Evolutionary conservation across 2,113 vertebrate species (phyloP).

Genomic region (Gorsachius goisagi): DNA sequence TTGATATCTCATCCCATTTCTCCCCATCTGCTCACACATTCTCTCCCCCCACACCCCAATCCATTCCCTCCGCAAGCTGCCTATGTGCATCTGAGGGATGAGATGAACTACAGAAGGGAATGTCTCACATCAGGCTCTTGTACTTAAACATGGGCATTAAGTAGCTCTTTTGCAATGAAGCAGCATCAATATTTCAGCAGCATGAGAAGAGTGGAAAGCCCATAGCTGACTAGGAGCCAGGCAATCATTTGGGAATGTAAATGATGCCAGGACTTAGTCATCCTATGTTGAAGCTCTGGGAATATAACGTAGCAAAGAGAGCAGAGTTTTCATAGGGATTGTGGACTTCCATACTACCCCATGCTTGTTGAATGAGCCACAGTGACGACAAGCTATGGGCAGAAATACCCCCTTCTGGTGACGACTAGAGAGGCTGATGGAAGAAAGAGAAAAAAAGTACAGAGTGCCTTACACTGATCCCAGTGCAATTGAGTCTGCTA

Average conservation of each 20-base stretch:
- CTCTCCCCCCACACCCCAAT: not conserved
- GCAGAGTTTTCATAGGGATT: not conserved
- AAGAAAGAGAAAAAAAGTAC: not conserved
- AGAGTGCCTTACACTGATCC: not conserved
- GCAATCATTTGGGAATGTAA: not conserved
- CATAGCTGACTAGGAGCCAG: not conserved
- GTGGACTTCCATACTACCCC: not conserved
- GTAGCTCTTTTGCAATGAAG: not conserved
- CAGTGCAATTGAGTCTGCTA: accelerated
- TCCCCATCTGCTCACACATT: not conserved
- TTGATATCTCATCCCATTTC: not conserved
- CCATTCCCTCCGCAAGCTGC: not conserved
- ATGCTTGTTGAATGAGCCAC: not conserved
- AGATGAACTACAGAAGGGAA: not conserved
- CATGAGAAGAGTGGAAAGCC: not conserved
- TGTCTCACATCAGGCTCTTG: not conserved
- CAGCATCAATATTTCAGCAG: conserved; percentile 32
- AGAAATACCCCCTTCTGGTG: not conserved
- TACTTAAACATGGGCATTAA: not conserved
- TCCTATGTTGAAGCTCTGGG: not conserved
- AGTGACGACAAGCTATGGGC: not conserved
- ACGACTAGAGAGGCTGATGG: not conserved
- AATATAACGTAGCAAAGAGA: not conserved
- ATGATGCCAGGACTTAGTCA: not conserved
- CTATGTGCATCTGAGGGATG: not conserved